phyloP scores from a whole-genome alignment of 1,140 invertebrate species.

The Drosophila gunungcola region DNA sequence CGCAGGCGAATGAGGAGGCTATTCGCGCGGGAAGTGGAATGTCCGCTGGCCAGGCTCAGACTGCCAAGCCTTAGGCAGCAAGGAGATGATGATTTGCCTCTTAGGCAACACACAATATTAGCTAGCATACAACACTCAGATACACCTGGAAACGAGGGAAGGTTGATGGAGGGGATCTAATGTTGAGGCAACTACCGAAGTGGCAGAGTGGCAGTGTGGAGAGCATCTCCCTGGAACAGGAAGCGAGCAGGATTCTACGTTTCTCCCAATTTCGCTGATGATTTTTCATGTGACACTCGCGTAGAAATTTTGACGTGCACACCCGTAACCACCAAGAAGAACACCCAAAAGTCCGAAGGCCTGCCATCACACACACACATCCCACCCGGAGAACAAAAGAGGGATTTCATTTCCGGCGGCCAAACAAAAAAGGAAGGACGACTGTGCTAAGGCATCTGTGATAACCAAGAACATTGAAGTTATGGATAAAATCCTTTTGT shows the following conservation, averaged over 20 bases:
- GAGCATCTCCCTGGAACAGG: neutral
- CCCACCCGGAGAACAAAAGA: neutral
- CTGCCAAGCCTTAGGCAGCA: constrained; percentile 52
- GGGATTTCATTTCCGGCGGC: neutral
- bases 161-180: constrained; percentile 7
- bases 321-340: constrained; percentile 14
- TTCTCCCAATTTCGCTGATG: constrained; percentile 3
- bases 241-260: constrained; percentile 5
- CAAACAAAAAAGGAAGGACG: neutral
- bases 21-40: neutral
- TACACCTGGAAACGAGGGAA: constrained; percentile 2
- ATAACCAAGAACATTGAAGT: constrained; percentile 25
- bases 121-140: constrained; percentile 8
- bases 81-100: neutral
- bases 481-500: neutral
- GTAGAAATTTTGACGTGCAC: constrained; percentile 15
- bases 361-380: too few relatives aligned
- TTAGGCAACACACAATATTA: neutral
- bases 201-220: too few relatives aligned
- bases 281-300: constrained; percentile 11
- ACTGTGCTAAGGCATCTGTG: constrained; percentile 38
- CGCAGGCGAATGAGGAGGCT: neutral
- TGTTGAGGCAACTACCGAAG: neutral
- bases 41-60: constrained; percentile 38
- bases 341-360: neutral